Conservation (phyloP, 2,888 invertebrate species). For the Lycia hirtaria region DNA sequence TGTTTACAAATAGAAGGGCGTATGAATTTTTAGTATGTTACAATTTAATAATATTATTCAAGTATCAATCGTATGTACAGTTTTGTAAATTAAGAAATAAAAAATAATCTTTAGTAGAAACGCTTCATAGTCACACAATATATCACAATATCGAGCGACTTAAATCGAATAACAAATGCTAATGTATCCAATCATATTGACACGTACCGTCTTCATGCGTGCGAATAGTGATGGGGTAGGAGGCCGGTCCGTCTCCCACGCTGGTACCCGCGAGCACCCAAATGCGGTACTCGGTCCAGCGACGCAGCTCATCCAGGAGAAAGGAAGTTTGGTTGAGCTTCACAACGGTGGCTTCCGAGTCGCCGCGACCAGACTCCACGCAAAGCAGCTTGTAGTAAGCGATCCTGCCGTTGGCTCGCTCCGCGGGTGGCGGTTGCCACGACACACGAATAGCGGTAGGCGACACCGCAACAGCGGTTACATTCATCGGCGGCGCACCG, state of each 20-base stretch:
- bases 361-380: slow-evolving; percentile 93
- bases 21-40: too few species aligned
- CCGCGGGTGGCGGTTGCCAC: slow-evolving; percentile 97
- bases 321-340: slow-evolving; percentile 92
- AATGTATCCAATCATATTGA: slow-evolving; percentile 44
- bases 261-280: slow-evolving; percentile 98
- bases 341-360: slow-evolving; percentile 93
- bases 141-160: slow-evolving; percentile 60
- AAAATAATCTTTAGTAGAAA: too few species aligned
- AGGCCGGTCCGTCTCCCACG: slow-evolving; percentile 97
- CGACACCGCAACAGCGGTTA: slow-evolving; percentile 94
- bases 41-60: too few species aligned
- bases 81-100: too few species aligned
- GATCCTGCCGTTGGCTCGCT: slow-evolving; percentile 96
- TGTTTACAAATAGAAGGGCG: too few species aligned
- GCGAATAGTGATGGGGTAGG: slow-evolving; percentile 95
- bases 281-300: slow-evolving; percentile 98
- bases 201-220: slow-evolving; percentile 99
- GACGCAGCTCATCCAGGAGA: slow-evolving; percentile 94
- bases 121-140: not conserved
- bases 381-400: slow-evolving; percentile 97
- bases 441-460: slow-evolving; percentile 95
- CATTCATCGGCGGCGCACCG: slow-evolving; percentile 97
- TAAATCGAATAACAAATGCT: slow-evolving; percentile 26
- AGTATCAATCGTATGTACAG: too few species aligned